These are phyloP conservation scores for Melanocharis versteri DNA, from an alignment of 2,113 vertebrate species.

Conservation along the genomic window DNA sequence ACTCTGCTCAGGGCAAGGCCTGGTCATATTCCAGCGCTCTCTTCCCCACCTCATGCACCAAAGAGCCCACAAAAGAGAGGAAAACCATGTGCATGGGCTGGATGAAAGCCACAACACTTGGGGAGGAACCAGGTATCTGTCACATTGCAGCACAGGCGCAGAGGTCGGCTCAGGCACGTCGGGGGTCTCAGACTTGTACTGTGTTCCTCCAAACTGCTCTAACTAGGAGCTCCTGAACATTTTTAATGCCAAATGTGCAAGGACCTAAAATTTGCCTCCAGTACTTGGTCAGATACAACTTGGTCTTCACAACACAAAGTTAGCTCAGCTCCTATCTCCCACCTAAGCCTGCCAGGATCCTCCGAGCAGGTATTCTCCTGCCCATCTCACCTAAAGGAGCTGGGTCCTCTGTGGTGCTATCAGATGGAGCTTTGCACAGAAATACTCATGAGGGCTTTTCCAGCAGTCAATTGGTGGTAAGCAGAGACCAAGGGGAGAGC, in stretches of 20 bases:
- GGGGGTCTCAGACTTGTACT: background rate
- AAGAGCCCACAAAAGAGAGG: background rate
- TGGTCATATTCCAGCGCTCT: background rate
- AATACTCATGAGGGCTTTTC: background rate
- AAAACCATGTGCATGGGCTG: background rate
- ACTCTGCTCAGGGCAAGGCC: background rate
- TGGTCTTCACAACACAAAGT: background rate
- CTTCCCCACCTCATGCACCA: background rate
- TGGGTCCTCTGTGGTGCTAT: background rate
- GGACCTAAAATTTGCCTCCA: background rate
- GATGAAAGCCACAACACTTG: background rate
- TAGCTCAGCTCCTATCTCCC: background rate
- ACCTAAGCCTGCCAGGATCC: background rate
- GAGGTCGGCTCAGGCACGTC: rapidly evolving
- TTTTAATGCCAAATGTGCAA: background rate
- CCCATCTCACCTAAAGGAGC: background rate
- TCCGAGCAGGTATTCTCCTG: background rate
- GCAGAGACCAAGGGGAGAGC: background rate
- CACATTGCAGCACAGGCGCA: background rate
- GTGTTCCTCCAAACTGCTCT: background rate
- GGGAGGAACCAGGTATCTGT: background rate
- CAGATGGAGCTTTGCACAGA: background rate
- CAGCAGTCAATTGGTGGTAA: background rate
- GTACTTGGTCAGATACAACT: background rate
- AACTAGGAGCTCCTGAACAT: background rate